Evolutionary conservation across 1,140 invertebrate species (phyloP), one percentile per base, ranked within the genome.

Genomic region (Calephelis nemesis): DNA sequence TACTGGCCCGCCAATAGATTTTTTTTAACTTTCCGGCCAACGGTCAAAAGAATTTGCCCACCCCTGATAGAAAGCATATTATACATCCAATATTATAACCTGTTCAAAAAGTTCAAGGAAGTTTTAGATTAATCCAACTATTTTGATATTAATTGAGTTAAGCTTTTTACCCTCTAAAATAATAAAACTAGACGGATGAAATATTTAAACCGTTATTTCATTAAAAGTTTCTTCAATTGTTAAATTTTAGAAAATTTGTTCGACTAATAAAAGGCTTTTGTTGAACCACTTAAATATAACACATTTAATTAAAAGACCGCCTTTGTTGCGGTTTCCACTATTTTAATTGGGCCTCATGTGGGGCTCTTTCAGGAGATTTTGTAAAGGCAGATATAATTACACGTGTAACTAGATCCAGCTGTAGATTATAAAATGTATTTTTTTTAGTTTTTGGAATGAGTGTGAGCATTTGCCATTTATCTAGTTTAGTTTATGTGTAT

Each of bases 281-380:
- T 50, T 13, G 15, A 52, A 52, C 50, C 15, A 52, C 50, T 12
- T 52, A 15, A 52, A 52, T 9, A 19, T 52, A 52, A 15, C 11
- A 15, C 11, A 5, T 52, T 52, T 52, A 52, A 52, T 52, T 52
- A 52, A 52, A 52, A 52, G 50, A 52, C 13, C 50, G n/a, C 50
- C 50, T 52, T 52, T 52, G 50, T 52, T 15, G 50, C 50, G 50
- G 50, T 52, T 50, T 52, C 15, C 7, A 52, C 50, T 52, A 52
- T 13, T 52, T 52, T 52, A 52, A 52, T 52, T 52, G 9, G 50
- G 50, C 15, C 50, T 52, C 50, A 15, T 52, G 50, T 52, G 50
- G 50, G 50, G 12, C 50, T 52, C 50, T 52, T 52, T 45, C 5
- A 19, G 12, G 15, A 52, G 50, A 52, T 52, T 52, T 52, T 9